Base-by-base conservation (phyloP, 2,113 vertebrate genomes). In the Lichenostomus cassidix region DNA sequence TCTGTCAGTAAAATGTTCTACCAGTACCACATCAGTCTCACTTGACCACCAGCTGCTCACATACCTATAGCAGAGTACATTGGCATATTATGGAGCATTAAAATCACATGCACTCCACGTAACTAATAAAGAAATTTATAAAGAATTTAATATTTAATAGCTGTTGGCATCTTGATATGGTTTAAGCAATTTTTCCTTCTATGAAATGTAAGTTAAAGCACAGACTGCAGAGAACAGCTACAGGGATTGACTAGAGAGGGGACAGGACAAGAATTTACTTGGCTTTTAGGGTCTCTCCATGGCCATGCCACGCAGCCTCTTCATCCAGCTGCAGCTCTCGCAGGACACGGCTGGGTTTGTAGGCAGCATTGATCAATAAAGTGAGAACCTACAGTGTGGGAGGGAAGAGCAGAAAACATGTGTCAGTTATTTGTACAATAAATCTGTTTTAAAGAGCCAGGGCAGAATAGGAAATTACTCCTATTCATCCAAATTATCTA, bases 311-410 rank as follows among this genome's bases (percentile, higher is more conserved):
- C 10, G 98, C 98, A 90, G 98, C 98, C 94, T 99, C 99, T 93
- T 99, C 99, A 95, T 99, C 99, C 97, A 99, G 95, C 97, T 99
- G 99, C 95, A 99, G 98, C 95, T 99, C 99, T 58, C 99, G 96
- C 95, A 99, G 98, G 90, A 99, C 99, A 42, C 99, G 99, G 86
- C 99, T 99, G 35, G 99, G 99, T 92, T 99, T 99, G 97, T 99
- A 99, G 49, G 99, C 99, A 0, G 99, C 99, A 49, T 99, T 99
- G 97, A 99, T 99, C 95, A 99, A 96, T 69, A 99, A 97, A 80
- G 98, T 99, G 95, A 99, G 98, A 90, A 99, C 99, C 99, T 99
- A 77, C 47, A 52, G 85, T 0, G 13, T 18, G 18, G 20, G 62
- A 88, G 56, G 60, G 31, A 58, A 92, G 67, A 92, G 49, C 76